Conservation (phyloP, 2,797 vertebrate genomes). For the Ctenosaura bakeri region DNA sequence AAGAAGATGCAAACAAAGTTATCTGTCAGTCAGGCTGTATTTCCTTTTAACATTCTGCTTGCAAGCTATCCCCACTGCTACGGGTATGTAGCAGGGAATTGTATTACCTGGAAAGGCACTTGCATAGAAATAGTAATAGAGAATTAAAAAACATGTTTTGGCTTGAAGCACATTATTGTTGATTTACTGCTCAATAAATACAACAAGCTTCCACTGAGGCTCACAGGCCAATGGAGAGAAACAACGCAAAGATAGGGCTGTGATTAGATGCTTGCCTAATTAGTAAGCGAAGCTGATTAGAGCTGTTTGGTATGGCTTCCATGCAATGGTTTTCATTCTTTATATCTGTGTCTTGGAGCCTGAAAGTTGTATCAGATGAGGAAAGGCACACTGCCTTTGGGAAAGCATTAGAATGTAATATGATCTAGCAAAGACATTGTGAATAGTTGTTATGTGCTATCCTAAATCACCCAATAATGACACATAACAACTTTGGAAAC, state of each 20-base stretch:
- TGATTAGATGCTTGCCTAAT: constrained; percentile 70
- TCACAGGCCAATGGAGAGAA: constrained; percentile 59
- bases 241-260: constrained; percentile 55
- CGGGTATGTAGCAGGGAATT: constrained; percentile 41
- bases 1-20: neutral
- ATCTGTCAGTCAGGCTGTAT: constrained; percentile 27
- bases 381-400: constrained; percentile 52
- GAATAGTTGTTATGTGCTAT: constrained; percentile 52
- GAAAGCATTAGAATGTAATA: constrained; percentile 67
- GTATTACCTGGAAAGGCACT: constrained; percentile 50
- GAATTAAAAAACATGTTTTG: constrained; percentile 69
- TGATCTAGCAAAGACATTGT: constrained; percentile 48
- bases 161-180: constrained; percentile 67
- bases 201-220: constrained; percentile 64
- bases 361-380: constrained; percentile 53
- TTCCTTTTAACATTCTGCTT: constrained; percentile 57
- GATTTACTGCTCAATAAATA: constrained; percentile 75
- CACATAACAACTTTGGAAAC: constrained; percentile 31
- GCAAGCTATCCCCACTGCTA: constrained; percentile 29
- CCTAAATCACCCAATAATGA: neutral
- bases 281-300: constrained; percentile 69
- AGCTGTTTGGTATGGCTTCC: constrained; percentile 55
- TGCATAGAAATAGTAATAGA: constrained; percentile 55
- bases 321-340: constrained; percentile 58
- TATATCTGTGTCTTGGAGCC: constrained; percentile 38